These are phyloP conservation scores for Scomberomorus guttatus DNA, from an alignment of 2,797 vertebrate genomes.

Conservation along the genomic window DNA sequence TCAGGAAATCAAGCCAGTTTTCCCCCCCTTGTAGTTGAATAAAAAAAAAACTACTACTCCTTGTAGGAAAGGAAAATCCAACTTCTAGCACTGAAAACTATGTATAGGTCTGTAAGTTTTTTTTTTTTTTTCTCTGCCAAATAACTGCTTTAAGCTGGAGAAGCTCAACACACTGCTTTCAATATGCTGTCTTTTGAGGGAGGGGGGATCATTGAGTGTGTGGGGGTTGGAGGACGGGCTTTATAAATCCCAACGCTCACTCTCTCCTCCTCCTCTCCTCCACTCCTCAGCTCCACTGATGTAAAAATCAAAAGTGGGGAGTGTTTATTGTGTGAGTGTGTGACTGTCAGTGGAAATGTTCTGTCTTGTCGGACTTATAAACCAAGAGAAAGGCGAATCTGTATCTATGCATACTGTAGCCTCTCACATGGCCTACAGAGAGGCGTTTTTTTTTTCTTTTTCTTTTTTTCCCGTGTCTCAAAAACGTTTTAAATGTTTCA, in stretches of 20 bases:
- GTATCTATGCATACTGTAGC: slow-evolving; percentile 99
- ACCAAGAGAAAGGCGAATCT: slow-evolving; percentile 88
- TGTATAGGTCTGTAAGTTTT: slow-evolving; percentile 94
- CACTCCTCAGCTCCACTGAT: slow-evolving; percentile 67
- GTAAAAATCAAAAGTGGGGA: slow-evolving; percentile 68
- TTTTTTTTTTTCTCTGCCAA: slow-evolving; percentile 95
- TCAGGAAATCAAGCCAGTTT: slow-evolving; percentile 98
- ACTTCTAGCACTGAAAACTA: slow-evolving; percentile 98
- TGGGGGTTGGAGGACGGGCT: slow-evolving; percentile 71
- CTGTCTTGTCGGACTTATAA: slow-evolving; percentile 86
- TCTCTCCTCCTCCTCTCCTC: slow-evolving; percentile 70
- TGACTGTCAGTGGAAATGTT: slow-evolving; percentile 85
- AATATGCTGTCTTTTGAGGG: slow-evolving; percentile 92
- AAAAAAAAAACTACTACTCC: slow-evolving; percentile 88
- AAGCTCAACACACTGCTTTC: slow-evolving; percentile 93
- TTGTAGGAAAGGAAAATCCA: slow-evolving; percentile 96
- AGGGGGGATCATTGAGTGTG: slow-evolving; percentile 76
- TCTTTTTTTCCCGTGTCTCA: slow-evolving; percentile 78
- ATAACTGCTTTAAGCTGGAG: slow-evolving; percentile 97
- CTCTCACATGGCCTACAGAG: slow-evolving; percentile 91
- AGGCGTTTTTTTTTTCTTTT: slow-evolving; percentile 84
- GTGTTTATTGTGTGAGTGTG: slow-evolving; percentile 62
- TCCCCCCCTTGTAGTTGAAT: slow-evolving; percentile 88
- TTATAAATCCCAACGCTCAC: slow-evolving; percentile 84
- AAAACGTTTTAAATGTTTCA: slow-evolving; percentile 90